A percentile compares a stretch with the other conserved stretches of the same genome.
These are phyloP conservation scores for Petrocephalus microphthalmus DNA, from an alignment of 2,113 vertebrate genomes.

Conservation along the genomic window DNA sequence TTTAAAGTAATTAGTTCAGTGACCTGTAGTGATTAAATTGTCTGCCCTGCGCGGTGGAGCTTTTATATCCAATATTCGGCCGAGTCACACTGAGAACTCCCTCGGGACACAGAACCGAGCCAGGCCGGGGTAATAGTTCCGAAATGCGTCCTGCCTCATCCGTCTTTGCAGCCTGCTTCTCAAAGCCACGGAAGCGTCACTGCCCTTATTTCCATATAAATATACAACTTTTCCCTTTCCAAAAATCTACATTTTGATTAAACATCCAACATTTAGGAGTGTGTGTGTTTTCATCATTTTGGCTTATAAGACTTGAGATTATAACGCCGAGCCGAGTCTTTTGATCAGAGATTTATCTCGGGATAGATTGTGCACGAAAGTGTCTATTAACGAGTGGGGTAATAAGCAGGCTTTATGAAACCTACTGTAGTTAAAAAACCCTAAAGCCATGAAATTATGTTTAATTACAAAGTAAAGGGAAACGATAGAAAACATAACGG, in stretches of 20 bases:
- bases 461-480: neutral
- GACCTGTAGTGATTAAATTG: neutral
- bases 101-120: neutral
- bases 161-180: neutral
- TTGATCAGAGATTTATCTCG: neutral
- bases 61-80: neutral
- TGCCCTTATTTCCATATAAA: neutral
- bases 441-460: neutral
- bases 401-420: neutral
- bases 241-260: neutral
- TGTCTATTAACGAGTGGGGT: neutral
- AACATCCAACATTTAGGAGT: neutral
- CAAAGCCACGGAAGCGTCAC: neutral
- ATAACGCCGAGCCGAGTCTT: neutral
- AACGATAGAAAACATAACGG: neutral
- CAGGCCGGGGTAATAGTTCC: neutral
- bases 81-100: neutral
- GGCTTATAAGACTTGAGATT: neutral
- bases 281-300: neutral
- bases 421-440: neutral
- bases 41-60: neutral
- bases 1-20: constrained; percentile 1
- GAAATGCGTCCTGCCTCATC: neutral
- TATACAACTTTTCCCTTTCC: neutral
- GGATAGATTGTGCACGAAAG: neutral